Conservation (phyloP, 2,113 vertebrate species). For the Rhabdomys dilectus region DNA sequence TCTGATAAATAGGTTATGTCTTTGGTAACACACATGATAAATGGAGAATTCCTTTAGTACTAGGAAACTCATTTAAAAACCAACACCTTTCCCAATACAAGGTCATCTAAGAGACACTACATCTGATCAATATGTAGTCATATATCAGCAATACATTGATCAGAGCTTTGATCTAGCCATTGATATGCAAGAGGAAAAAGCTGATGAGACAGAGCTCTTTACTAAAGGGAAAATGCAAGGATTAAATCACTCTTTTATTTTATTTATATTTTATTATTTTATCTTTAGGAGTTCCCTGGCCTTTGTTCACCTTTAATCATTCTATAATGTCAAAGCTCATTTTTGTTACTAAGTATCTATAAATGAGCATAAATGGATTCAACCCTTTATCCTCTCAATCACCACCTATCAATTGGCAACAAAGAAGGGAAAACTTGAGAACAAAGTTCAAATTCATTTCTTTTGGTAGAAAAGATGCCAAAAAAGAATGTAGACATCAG, state of each 20-base stretch:
- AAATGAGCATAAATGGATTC: slow-evolving; percentile 41
- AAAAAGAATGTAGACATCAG: neutral
- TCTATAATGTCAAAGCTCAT: slow-evolving; percentile 57
- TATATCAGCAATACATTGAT: neutral
- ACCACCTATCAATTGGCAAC: neutral
- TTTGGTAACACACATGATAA: neutral
- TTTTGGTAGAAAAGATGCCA: neutral
- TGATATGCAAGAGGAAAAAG: neutral
- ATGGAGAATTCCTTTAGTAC: neutral
- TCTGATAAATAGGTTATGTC: neutral
- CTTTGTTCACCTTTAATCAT: slow-evolving; percentile 48
- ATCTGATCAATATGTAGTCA: neutral
- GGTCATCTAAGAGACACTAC: neutral
- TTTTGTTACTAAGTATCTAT: slow-evolving; percentile 33
- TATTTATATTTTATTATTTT: neutral
- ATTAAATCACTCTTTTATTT: neutral
- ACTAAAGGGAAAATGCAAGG: slow-evolving; percentile 52
- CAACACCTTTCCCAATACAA: neutral
- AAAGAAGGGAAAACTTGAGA: slow-evolving; percentile 43
- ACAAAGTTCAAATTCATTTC: slow-evolving; percentile 44
- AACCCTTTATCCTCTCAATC: slow-evolving; percentile 21
- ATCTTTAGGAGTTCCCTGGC: slow-evolving; percentile 43
- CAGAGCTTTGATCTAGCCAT: neutral
- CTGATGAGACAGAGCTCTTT: slow-evolving; percentile 34
- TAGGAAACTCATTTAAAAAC: neutral